Evolutionary conservation across 2,113 vertebrate species (phyloP).

Genomic region (Orcinus orca): DNA sequence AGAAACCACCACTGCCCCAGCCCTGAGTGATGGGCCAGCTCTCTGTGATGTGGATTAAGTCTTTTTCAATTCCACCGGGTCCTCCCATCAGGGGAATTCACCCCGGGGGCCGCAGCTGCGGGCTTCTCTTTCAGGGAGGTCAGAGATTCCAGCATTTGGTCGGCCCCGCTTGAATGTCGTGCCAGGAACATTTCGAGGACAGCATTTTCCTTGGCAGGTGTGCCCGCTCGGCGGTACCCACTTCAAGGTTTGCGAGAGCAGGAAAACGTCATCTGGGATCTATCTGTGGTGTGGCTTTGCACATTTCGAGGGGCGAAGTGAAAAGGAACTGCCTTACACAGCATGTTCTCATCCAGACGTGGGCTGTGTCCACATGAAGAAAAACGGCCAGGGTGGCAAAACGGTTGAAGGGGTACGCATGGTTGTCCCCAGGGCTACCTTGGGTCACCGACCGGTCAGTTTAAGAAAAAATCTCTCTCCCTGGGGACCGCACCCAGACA

Average conservation of each 20-base stretch:
- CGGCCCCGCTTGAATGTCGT: background rate
- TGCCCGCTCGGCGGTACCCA: conserved; percentile 42
- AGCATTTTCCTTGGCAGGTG: conserved; percentile 76
- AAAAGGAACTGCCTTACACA: conserved; percentile 51
- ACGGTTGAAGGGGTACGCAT: background rate
- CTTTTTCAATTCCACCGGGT: background rate
- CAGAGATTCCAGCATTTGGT: conserved; percentile 46
- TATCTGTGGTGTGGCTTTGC: conserved; percentile 66
- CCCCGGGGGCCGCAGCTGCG: conserved; percentile 37
- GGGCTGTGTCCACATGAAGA: background rate
- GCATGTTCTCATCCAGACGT: conserved; percentile 58
- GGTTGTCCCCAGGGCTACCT: background rate
- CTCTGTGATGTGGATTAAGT: conserved; percentile 60
- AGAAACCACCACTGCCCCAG: background rate
- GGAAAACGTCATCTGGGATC: conserved; percentile 64
- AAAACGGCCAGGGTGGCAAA: conserved; percentile 4
- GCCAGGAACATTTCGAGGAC: conserved; percentile 68
- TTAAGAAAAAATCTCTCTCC: background rate
- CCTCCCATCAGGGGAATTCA: conserved; percentile 7
- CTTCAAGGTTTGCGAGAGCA: conserved; percentile 52
- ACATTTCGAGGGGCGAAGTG: conserved; percentile 30
- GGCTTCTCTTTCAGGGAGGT: conserved; percentile 62
- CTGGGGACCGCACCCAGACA: background rate
- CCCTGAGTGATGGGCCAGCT: background rate
- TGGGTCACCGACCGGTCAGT: background rate